A percentile compares a stretch with the other conserved stretches of the same genome.
Conservation (phyloP, 2,113 vertebrate species). For the Sialia sialis region DNA sequence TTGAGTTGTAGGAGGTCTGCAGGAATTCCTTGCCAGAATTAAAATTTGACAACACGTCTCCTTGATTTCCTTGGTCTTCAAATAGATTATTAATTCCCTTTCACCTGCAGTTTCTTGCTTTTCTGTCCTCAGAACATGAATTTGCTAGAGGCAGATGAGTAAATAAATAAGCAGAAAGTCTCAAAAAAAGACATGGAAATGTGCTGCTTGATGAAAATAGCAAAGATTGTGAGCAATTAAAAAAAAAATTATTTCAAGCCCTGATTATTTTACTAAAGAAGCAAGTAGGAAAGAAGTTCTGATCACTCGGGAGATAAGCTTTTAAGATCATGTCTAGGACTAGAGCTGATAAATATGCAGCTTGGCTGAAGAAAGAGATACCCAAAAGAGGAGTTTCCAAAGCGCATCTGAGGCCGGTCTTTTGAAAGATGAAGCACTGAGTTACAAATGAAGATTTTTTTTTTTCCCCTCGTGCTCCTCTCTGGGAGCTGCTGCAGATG, state of each 20-base stretch:
- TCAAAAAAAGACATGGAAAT: not conserved
- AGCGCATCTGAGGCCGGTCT: not conserved
- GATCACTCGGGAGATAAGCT: not conserved
- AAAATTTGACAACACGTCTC: not conserved
- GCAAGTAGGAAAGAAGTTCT: not conserved
- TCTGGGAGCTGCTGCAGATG: not conserved
- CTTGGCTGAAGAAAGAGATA: not conserved
- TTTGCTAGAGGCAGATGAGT: not conserved
- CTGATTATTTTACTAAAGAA: conserved; percentile 10
- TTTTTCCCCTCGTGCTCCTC: not conserved
- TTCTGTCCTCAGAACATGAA: not conserved
- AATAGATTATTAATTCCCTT: not conserved
- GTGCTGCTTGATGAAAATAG: not conserved
- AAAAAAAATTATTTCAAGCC: not conserved
- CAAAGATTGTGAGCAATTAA: not conserved
- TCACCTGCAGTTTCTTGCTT: not conserved
- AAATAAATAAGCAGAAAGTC: not conserved
- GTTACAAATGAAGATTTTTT: not conserved
- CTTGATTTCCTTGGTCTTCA: not conserved
- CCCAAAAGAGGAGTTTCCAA: not conserved
- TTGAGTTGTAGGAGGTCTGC: not conserved
- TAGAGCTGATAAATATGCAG: not conserved
- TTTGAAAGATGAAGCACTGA: not conserved
- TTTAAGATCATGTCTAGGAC: not conserved
- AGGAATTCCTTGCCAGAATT: not conserved